Percentiles rank a stretch among this genome's conserved stretches.
Evolutionary conservation across 2,888 invertebrate species (phyloP).

Genomic region (Opisthograptis luteolata): DNA sequence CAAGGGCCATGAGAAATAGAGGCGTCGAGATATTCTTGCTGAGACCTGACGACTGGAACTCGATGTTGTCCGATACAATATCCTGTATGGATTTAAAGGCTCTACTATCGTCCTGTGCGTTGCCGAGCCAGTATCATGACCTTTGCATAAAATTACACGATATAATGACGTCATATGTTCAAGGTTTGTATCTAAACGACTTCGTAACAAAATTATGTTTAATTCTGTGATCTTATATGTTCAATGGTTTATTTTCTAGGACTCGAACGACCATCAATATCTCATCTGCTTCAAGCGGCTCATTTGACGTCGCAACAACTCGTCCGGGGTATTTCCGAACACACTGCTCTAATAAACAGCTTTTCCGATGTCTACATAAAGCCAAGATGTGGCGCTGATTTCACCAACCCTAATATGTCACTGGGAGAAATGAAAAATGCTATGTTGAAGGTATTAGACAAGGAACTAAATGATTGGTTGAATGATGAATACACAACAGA

Average conservation of each 20-base stretch:
- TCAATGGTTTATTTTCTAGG: constrained; percentile 62
- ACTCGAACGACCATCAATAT: constrained; percentile 84
- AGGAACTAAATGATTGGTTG: constrained; percentile 48
- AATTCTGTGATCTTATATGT: no score
- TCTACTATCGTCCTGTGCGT: constrained; percentile 68
- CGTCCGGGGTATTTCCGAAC: constrained; percentile 83
- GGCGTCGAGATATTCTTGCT: constrained; percentile 93
- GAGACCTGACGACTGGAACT: constrained; percentile 60
- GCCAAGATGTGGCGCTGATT: constrained; percentile 75
- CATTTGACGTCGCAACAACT: constrained; percentile 87
- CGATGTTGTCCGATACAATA: constrained; percentile 61
- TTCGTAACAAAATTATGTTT: no score
- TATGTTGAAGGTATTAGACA: constrained; percentile 63
- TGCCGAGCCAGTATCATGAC: constrained; percentile 65
- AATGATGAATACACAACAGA: constrained; percentile 32
- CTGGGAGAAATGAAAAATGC: constrained; percentile 78
- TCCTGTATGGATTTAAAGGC: constrained; percentile 73
- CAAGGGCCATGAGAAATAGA: constrained; percentile 99
- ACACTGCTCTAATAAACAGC: constrained; percentile 82
- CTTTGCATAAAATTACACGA: constrained; percentile 69
- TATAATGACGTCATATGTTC: constrained; percentile 68
- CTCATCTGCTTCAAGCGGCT: constrained; percentile 87
- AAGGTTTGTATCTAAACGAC: no score
- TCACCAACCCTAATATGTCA: constrained; percentile 64
- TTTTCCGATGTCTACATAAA: constrained; percentile 88